Conservation (phyloP, 2,888 invertebrate genomes). For the Caenorhabditis auriculariae region DNA sequence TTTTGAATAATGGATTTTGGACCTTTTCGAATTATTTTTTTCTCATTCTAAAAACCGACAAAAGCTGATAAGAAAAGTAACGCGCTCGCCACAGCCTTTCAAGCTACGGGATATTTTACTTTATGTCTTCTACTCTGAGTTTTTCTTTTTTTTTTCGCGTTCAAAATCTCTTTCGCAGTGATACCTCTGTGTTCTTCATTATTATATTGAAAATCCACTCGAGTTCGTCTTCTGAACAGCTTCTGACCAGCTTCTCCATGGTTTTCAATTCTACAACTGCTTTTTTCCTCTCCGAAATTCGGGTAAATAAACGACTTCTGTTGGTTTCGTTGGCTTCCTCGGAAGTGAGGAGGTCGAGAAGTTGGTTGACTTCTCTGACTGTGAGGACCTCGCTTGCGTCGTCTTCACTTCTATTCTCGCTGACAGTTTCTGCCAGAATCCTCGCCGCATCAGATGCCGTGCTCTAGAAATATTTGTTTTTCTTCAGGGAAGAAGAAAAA, state of each 20-base stretch:
- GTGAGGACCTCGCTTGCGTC: constrained; percentile 10
- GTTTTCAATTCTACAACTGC: background rate
- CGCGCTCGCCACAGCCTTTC: too few relatives aligned
- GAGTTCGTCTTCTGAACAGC: background rate
- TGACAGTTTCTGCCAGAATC: constrained; percentile 22
- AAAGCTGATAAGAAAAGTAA: too few relatives aligned
- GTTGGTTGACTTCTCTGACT: constrained; percentile 15
- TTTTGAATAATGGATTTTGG: too few relatives aligned
- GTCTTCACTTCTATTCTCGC: constrained; percentile 19
- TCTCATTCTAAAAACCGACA: too few relatives aligned
- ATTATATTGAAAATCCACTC: background rate
- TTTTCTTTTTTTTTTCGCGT: too few relatives aligned
- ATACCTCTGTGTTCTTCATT: background rate
- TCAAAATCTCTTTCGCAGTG: too few relatives aligned
- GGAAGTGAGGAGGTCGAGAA: constrained; percentile 12
- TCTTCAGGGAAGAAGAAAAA: background rate
- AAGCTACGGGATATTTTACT: too few relatives aligned
- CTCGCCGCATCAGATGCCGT: constrained; percentile 3
- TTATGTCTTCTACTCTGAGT: too few relatives aligned
- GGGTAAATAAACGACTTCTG: background rate
- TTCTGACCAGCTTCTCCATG: background rate
- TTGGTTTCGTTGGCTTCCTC: background rate
- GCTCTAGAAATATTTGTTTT: background rate
- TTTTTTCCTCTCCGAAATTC: background rate
- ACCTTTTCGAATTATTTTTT: too few relatives aligned